These are phyloP conservation scores for Mesitornis unicolor DNA, from an alignment of 2,113 vertebrate species.

Conservation along the genomic window DNA sequence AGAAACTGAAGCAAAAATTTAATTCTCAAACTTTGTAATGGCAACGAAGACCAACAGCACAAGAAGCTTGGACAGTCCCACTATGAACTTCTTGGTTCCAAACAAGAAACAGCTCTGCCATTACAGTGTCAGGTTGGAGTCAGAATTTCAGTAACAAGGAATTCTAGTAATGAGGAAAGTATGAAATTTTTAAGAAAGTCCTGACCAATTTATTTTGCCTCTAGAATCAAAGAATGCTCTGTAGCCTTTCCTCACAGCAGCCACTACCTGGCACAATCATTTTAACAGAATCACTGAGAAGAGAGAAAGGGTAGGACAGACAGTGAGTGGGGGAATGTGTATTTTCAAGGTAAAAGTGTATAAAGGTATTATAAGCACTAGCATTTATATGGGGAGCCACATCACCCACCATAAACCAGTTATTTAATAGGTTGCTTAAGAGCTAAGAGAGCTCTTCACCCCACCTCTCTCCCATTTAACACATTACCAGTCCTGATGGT, in stretches of 20 bases:
- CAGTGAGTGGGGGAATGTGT: neutral
- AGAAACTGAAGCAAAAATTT: neutral
- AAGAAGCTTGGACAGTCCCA: neutral
- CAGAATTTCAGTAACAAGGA: neutral
- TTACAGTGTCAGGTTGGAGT: neutral
- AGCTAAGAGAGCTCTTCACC: constrained; percentile 6
- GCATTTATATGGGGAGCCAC: neutral
- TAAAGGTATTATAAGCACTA: neutral
- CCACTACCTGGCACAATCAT: neutral
- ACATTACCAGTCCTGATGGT: constrained; percentile 25
- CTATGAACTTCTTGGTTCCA: neutral
- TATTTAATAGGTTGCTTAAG: constrained; percentile 30
- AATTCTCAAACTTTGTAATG: neutral
- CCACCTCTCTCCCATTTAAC: constrained; percentile 23
- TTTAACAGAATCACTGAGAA: neutral
- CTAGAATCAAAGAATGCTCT: neutral
- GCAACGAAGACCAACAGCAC: neutral
- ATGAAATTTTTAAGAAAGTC: neutral
- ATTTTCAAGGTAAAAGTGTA: neutral
- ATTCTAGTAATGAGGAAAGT: neutral
- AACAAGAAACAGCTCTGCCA: neutral
- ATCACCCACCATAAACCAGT: neutral
- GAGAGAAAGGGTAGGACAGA: neutral
- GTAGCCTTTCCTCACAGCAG: neutral
- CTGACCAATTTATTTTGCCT: neutral